phyloP scores from a whole-genome alignment of 2,113 vertebrate species.

The Dipodomys merriami region DNA sequence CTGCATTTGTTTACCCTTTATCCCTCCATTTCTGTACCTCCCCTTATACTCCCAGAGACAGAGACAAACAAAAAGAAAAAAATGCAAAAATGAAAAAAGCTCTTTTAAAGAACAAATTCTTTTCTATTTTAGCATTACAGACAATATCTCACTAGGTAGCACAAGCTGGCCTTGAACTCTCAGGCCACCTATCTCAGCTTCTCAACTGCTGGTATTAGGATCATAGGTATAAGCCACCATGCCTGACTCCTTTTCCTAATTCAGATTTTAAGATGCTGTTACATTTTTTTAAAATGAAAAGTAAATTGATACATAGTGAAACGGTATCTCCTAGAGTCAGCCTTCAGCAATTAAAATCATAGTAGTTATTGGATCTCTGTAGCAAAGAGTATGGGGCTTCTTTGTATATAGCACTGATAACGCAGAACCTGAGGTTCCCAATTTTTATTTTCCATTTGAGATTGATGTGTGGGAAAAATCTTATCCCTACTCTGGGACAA shows the following conservation, averaged over 20 bases:
- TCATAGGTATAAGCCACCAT: too few species aligned
- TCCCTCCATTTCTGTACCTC: too few species aligned
- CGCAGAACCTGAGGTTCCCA: background rate
- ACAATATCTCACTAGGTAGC: too few species aligned
- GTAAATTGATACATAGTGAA: background rate
- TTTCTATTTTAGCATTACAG: too few species aligned
- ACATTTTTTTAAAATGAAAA: background rate
- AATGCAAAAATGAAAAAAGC: too few species aligned
- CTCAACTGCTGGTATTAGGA: background rate
- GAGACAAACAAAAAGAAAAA: too few species aligned
- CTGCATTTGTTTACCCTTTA: too few species aligned
- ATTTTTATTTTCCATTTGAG: conserved; percentile 20
- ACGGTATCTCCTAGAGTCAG: background rate
- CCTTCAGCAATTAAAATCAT: background rate
- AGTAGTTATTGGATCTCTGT: background rate
- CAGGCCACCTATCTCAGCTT: background rate
- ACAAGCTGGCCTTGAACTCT: background rate
- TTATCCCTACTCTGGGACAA: background rate
- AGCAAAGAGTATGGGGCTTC: background rate
- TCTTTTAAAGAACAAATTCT: too few species aligned
- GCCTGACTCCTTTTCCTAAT: background rate
- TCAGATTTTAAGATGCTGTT: conserved; percentile 7
- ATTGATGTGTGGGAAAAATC: background rate
- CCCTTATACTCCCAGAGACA: too few species aligned
- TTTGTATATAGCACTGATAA: background rate